Percentiles rank a stretch among this genome's conserved stretches.
Conservation (phyloP, 2,888 invertebrate genomes). For the Hirtodrosophila alboralis region DNA sequence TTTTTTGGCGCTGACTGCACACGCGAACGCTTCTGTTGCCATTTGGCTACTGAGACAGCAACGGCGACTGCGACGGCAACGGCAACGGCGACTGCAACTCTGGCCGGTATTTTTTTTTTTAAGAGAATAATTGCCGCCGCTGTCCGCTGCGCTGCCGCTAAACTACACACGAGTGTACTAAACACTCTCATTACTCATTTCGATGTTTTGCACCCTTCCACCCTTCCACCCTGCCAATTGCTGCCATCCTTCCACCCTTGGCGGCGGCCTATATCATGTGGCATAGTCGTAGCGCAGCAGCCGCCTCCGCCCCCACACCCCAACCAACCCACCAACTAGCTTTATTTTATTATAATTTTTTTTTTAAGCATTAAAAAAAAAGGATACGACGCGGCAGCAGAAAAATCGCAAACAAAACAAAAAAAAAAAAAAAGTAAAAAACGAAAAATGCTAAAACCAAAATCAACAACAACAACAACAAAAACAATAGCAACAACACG, state of each 20-base stretch:
- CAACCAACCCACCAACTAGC: conserved; percentile 47
- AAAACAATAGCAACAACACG: conserved; percentile 14
- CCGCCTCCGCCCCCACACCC: conserved; percentile 17
- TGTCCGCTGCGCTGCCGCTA: conserved; percentile 48
- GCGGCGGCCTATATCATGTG: conserved; percentile 39
- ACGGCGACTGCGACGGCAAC: conserved; percentile 5
- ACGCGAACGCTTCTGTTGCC: conserved; percentile 19
- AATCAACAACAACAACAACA: conserved; percentile 47
- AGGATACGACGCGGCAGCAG: conserved; percentile 63
- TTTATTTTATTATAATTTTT: conserved; percentile 41
- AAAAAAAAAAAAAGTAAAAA: conserved; percentile 64
- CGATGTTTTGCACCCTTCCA: conserved; percentile 21
- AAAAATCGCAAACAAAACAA: conserved; percentile 74
- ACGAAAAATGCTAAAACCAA: conserved; percentile 71
- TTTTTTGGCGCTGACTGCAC: not conserved
- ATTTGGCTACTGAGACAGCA: conserved; percentile 9
- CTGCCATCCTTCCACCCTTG: conserved; percentile 1
- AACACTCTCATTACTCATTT: conserved; percentile 77
- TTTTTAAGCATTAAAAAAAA: conserved; percentile 65
- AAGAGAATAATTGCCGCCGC: conserved; percentile 24
- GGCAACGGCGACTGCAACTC: conserved; percentile 20
- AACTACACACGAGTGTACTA: conserved; percentile 69
- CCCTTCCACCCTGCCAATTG: not conserved
- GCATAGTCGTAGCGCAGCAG: conserved; percentile 23
- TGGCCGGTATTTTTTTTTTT: conserved; percentile 18